Evolutionary conservation across 2,113 vertebrate species (phyloP).

Genomic region (Corydoras maculifer): DNA sequence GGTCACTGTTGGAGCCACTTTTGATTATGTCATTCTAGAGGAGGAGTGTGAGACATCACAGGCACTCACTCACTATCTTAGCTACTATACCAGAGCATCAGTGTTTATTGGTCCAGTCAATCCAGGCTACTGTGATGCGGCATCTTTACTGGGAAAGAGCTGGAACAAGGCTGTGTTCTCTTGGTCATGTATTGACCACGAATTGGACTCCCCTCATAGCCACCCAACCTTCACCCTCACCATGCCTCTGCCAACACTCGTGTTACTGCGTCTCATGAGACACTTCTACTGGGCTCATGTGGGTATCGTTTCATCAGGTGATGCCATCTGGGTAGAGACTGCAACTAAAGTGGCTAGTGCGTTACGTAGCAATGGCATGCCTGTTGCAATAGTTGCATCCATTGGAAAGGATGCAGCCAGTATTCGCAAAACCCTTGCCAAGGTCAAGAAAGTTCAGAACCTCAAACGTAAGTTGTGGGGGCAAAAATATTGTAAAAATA

Average conservation of each 20-base stretch:
- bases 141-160: constrained; percentile 67
- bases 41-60: constrained; percentile 71
- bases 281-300: constrained; percentile 73
- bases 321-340: constrained; percentile 69
- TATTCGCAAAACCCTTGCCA: constrained; percentile 58
- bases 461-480: constrained; percentile 56
- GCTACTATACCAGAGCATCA: constrained; percentile 61
- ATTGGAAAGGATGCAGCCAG: constrained; percentile 57
- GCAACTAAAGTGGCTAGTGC: constrained; percentile 63
- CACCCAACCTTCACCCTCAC: constrained; percentile 65
- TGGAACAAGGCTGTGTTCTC: constrained; percentile 73
- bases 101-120: constrained; percentile 67
- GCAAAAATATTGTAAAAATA: too few species aligned
- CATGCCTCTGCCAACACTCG: constrained; percentile 61
- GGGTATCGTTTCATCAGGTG: constrained; percentile 64
- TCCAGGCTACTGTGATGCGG: constrained; percentile 70
- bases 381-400: constrained; percentile 58
- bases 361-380: constrained; percentile 62
- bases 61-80: constrained; percentile 60
- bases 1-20: constrained; percentile 53
- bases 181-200: constrained; percentile 66
- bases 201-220: constrained; percentile 58
- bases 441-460: constrained; percentile 58
- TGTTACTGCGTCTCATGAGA: constrained; percentile 61
- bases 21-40: constrained; percentile 66